Conservation (phyloP, 2,797 vertebrate species). For the Avahi laniger region DNA sequence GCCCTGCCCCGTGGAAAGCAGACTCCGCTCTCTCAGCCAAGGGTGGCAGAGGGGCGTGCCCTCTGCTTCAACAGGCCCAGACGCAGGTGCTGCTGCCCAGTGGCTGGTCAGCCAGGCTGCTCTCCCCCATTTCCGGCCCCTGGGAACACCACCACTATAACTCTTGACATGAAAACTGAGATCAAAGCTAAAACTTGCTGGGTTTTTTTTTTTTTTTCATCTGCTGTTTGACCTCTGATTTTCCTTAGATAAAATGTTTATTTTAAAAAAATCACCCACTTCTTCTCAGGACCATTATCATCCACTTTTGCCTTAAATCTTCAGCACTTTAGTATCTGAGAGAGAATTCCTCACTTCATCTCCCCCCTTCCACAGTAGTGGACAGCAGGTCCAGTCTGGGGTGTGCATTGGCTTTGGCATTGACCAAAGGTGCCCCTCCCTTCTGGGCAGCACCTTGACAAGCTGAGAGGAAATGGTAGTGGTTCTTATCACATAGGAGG, state of each 20-base stretch:
- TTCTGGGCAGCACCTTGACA: neutral
- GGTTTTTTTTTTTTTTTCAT: neutral
- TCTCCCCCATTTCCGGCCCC: neutral
- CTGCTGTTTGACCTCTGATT: neutral
- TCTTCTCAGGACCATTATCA: neutral
- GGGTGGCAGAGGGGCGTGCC: neutral
- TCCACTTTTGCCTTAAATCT: neutral
- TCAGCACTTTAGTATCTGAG: neutral
- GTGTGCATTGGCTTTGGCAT: neutral
- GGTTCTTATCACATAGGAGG: neutral
- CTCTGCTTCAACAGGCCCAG: neutral
- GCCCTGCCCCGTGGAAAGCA: neutral
- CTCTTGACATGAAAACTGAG: neutral
- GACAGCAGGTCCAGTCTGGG: neutral
- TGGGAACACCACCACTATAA: neutral
- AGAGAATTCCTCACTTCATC: neutral
- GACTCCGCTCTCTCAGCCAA: neutral
- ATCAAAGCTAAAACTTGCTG: neutral
- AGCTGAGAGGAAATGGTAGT: neutral
- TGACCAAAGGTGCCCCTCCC: neutral
- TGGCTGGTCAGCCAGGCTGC: neutral
- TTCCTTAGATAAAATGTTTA: constrained; percentile 7
- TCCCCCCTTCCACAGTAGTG: fast-evolving
- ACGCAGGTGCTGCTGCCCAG: neutral
- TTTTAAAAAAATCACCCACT: neutral